Base-by-base conservation (phyloP, 2,797 vertebrate genomes). In the Enteromius treurensis region DNA sequence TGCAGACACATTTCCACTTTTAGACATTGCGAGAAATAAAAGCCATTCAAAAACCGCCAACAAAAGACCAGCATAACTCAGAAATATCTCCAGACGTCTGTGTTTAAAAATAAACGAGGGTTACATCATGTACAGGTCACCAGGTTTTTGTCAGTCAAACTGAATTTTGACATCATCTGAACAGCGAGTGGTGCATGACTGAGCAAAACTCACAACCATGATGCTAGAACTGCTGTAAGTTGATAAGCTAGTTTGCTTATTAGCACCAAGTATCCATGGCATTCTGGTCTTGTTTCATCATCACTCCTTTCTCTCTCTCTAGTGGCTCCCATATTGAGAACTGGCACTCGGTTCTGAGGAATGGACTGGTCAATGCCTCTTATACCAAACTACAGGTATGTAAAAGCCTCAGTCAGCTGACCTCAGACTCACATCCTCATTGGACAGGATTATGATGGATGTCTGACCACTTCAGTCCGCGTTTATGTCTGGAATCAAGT, bases 321-420 rank as follows among this genome's bases (percentile, higher is more conserved):
- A 99, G 98, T 89, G 98, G 98, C 95, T 99, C 98, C 94, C 98
- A 99, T 95, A 99, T 99, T 95, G 98, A 99, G 95, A 99, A 99
- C 94, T 99, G 98, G 98, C 98, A 99, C 91, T 99, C 98, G 89
- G 98, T 99, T 94, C 96, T 99, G 92, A 97, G 98, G 94, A 99
- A 99, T 80, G 98, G 98, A 92, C 96, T 99, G 92, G 98, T 99
- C 93, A 99, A 99, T 89, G 98, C 98, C 80, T 99, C 98, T 91
- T 99, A 99, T 92, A 99, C 98, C 94, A 99, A 99, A 94, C 95
- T 99, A 91, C 98, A 99, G 97, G 98, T 99, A 96, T 90, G 75
- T 88, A 90, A 85, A 87, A 77, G 87, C 88, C 65, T 86, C 90
- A 90, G 90, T 89, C 89, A 87, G 86, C 83, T 89, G 79, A 88